Conservation (phyloP, 2,888 invertebrate species). For the Lithosia quadra region DNA sequence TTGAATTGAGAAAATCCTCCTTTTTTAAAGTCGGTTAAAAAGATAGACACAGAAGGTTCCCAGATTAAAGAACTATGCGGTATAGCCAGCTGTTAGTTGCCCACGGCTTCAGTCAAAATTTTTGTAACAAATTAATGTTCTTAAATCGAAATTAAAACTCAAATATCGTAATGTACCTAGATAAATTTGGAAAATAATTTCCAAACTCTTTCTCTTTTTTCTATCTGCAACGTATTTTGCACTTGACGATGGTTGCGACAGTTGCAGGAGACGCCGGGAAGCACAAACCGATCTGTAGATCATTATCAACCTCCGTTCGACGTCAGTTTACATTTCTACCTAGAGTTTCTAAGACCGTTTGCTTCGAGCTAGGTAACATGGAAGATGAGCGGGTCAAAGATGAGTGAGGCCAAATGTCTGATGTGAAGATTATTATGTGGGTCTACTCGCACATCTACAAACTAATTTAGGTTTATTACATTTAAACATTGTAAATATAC, state of each 20-base stretch:
- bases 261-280: conserved; percentile 42
- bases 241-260: conserved; percentile 42
- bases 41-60: neutral
- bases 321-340: conserved; percentile 44
- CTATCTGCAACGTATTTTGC: conserved; percentile 37
- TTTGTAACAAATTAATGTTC: too few species aligned
- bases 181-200: conserved; percentile 14
- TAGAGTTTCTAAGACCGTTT: conserved; percentile 19
- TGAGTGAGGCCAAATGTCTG: neutral
- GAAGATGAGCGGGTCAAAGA: conserved; percentile 15
- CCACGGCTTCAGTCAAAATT: too few species aligned
- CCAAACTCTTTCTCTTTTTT: conserved; percentile 19
- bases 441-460: neutral
- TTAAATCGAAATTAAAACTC: conserved; percentile 9
- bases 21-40: too few species aligned
- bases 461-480: neutral
- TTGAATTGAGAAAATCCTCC: too few species aligned
- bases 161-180: conserved; percentile 12
- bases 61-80: conserved; percentile 27
- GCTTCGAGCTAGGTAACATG: conserved; percentile 8
- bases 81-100: too few species aligned
- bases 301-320: conserved; percentile 60
- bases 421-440: neutral
- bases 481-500: neutral
- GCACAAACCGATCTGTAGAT: conserved; percentile 57